These are phyloP conservation scores for Notothenia coriiceps DNA, from an alignment of 2,113 vertebrate genomes.

Conservation along the genomic window DNA sequence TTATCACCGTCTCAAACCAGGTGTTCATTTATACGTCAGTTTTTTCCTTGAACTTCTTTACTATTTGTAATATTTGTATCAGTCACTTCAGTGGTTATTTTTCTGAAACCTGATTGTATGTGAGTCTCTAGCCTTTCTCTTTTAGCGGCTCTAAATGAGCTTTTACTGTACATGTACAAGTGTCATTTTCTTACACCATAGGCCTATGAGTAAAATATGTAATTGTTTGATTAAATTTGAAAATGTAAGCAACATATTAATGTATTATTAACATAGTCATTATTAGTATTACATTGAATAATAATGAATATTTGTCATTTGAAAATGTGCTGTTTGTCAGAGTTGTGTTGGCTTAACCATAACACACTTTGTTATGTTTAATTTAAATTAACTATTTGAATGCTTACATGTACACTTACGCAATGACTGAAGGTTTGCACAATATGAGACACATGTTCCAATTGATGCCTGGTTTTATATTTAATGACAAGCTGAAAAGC, in stretches of 20 bases:
- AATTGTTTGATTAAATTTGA: too few relatives aligned
- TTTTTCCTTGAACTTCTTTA: too few relatives aligned
- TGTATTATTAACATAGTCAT: neutral
- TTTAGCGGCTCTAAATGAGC: too few relatives aligned
- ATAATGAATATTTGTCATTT: too few relatives aligned
- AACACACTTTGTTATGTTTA: neutral
- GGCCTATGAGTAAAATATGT: too few relatives aligned
- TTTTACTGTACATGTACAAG: too few relatives aligned
- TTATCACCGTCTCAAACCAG: neutral
- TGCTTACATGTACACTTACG: neutral
- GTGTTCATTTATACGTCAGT: neutral
- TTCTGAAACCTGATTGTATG: neutral
- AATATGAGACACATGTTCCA: conserved; percentile 26
- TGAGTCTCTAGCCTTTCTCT: neutral
- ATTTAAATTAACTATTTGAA: neutral
- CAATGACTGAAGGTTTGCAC: neutral
- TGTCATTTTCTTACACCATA: too few relatives aligned
- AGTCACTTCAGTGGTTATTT: neutral
- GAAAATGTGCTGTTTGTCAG: too few relatives aligned
- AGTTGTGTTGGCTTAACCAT: neutral
- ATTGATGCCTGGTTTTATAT: conserved; percentile 29
- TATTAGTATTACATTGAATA: too few relatives aligned
- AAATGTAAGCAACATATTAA: neutral
- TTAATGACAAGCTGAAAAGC: conserved; percentile 53
- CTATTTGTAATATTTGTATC: too few relatives aligned